Base-by-base conservation (phyloP, 2,113 vertebrate genomes). In the Colossoma macropomum region DNA sequence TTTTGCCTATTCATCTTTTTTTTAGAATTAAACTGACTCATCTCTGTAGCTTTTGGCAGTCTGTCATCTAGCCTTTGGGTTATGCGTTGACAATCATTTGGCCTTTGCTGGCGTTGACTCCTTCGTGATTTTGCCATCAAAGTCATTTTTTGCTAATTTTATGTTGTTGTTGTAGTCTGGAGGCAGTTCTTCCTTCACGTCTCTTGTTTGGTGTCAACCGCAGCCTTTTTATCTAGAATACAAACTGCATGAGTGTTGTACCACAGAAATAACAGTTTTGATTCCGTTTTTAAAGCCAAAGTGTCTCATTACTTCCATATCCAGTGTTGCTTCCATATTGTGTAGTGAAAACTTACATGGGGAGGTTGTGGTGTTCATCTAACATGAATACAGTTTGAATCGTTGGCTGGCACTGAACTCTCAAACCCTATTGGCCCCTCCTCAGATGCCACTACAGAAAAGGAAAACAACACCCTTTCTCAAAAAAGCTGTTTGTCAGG, bases 361-460 rank as follows among this genome's bases (percentile, higher is more conserved):
- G 25, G 25, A 17, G 23, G 23, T 38, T 19, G 4, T 25, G 13
- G 4, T 25, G 13, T 56, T 45, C 8, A 13, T 4, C 4, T 8
- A 23, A 23, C 54, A 56, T 23, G 21, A 23, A 23, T 21, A 21
- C 21, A 3, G 27, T 73, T 16, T 17, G 34, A 32, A 59, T 11
- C 23, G 0, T 28, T 74, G 23, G 19, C 7, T 27, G 11, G 27
- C 21, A 10, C 34, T 34, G 17, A 16, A 63, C 25, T 27, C 15
- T 75, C 13, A 16, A 63, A 68, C 60, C 54, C 34, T 25, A 9
- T 59, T 11, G 19, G 19, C 63, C 63, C 17, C 52, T 76, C 32
- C 32, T 60, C 25, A n/a, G 19, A 30, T 80, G 63, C 62, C 50
- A 80, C 38, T 27, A 34, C 38, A 68, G 15, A 80, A 52, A 56